Evolutionary conservation across 2,888 invertebrate species (phyloP), one percentile per base, ranked within the genome.

Genomic region (Agelastica alni): DNA sequence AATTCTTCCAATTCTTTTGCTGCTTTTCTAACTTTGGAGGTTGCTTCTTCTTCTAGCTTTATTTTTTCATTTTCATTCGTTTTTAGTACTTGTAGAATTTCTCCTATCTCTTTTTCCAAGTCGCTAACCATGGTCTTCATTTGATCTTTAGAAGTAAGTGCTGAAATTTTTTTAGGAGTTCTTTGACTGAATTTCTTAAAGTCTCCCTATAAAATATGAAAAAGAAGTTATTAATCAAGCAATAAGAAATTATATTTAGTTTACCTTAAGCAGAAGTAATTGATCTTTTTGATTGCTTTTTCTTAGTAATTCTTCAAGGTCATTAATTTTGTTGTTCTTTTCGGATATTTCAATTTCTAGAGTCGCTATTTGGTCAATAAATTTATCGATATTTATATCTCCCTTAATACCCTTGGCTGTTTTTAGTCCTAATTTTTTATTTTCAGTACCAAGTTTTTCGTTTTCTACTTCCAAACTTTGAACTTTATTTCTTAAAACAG

Each of bases 121-220:
- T 95, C 93, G 53, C 89, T 88, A 2, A 94, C 86, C 86, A 92
- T 90, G 68, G 85, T 90, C 67, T 88, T 91, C 67, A 93, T 77
- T 75, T 88, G 87, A 41, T 86, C 71, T 76, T 88, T 88, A 1
- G 88, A 85, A 18, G 86, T 86, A 44, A 84, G 76, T 68, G 91
- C 90, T 4, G 87, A 87, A 5, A 86, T 81, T 68, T 86, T 87
- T 70, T 89, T 89, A 2, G 88, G 84, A n/a, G 82, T 82, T 63
- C 89, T 81, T 67, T 87, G 87, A 5, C 84, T 84, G 16, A 90
- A 75, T 64, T 84, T 85, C 41, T 83, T 78, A 56, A 85, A 83
- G 73, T 88, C 87, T 66, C 41, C 83, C 74, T 83, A 82, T 59
- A 47, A 70, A 68, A 41, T 58, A 12, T 31, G 5, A 61, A 49